Conservation (phyloP, 2,113 vertebrate species). For the Caloenas nicobarica region DNA sequence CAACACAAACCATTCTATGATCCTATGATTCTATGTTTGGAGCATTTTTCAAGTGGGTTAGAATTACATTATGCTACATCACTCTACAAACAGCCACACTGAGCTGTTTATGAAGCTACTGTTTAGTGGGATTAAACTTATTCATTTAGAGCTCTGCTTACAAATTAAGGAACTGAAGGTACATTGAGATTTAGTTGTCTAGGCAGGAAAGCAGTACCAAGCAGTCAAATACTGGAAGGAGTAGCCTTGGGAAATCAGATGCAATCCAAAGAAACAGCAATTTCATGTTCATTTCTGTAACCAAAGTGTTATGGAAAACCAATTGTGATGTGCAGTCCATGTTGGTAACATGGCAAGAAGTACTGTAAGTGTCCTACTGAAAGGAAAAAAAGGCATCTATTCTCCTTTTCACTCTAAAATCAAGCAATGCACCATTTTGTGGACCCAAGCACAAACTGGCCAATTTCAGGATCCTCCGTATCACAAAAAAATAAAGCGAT, state of each 20-base stretch:
- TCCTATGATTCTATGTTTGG: not conserved
- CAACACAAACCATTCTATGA: too few relatives aligned
- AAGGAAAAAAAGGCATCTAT: not conserved
- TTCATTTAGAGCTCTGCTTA: not conserved
- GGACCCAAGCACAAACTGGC: not conserved
- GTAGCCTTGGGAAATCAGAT: not conserved
- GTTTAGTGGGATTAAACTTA: not conserved
- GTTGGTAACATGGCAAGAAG: not conserved
- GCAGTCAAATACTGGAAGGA: not conserved
- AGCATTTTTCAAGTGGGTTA: not conserved
- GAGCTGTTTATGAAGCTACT: not conserved
- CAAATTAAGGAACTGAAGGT: not conserved
- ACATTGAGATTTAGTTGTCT: not conserved
- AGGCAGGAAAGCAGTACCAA: not conserved
- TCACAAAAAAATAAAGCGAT: not conserved
- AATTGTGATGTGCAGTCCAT: not conserved
- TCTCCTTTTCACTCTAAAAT: not conserved
- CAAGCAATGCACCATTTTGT: not conserved
- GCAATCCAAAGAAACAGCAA: not conserved
- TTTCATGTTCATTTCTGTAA: not conserved
- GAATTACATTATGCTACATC: not conserved
- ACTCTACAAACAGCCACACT: not conserved
- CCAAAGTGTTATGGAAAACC: not conserved
- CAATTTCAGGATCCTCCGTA: not conserved
- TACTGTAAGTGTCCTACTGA: not conserved